Conservation (phyloP, 2,113 vertebrate genomes). For the Macroglossus sobrinus region DNA sequence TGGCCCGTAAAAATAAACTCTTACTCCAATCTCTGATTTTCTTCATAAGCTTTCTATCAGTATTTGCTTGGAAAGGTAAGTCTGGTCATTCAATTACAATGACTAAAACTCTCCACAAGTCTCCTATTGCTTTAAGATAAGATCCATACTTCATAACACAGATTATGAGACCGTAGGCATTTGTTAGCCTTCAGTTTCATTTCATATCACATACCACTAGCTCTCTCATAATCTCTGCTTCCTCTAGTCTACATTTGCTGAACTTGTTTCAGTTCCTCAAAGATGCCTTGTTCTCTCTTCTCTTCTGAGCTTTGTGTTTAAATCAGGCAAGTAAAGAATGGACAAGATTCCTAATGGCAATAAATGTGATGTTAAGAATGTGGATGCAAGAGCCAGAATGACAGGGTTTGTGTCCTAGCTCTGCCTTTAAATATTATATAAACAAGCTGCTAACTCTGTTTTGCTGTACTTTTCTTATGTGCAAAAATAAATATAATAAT, state of each 20-base stretch:
- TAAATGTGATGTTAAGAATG: background rate
- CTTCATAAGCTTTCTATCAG: background rate
- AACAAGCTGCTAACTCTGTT: background rate
- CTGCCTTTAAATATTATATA: background rate
- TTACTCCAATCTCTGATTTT: background rate
- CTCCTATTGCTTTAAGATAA: background rate
- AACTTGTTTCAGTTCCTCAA: background rate
- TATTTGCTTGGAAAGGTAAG: background rate
- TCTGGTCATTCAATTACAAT: background rate
- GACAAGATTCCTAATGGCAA: background rate
- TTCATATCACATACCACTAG: background rate
- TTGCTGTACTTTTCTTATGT: background rate
- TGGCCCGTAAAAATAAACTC: background rate
- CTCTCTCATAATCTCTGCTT: background rate
- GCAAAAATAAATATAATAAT: background rate
- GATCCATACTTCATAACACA: background rate
- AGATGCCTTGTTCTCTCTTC: background rate
- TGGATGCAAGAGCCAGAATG: background rate
- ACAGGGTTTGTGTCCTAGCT: rapidly evolving
- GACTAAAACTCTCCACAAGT: background rate
- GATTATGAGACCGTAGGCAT: background rate
- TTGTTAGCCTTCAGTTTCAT: background rate
- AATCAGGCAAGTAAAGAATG: background rate
- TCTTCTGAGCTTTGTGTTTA: background rate
- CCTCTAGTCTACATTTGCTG: background rate